These are phyloP conservation scores for Eublepharis macularius DNA, from an alignment of 2,113 vertebrate species.

Conservation along the genomic window DNA sequence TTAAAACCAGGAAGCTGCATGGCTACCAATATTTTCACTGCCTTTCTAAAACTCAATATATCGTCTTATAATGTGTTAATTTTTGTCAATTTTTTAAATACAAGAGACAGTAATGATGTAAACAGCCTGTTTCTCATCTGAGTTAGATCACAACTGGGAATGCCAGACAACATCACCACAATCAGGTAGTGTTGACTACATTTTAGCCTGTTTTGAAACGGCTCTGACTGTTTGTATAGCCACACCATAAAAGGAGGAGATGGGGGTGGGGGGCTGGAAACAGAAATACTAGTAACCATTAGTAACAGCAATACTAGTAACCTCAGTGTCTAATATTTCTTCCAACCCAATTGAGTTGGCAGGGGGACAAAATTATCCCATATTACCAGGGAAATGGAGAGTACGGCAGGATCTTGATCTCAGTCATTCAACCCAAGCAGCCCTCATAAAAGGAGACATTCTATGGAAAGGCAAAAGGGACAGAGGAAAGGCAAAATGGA, in stretches of 20 bases:
- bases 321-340: background rate
- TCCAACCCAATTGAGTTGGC: background rate
- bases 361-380: background rate
- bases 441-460: background rate
- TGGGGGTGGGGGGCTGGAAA: background rate
- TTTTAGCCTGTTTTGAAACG: background rate
- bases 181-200: background rate
- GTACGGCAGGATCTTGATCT: background rate
- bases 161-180: background rate
- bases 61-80: background rate
- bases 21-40: background rate
- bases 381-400: background rate
- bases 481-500: background rate
- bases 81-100: background rate
- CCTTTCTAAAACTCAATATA: background rate
- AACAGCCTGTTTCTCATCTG: background rate
- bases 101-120: background rate
- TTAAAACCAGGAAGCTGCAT: background rate
- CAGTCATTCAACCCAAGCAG: background rate
- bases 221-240: background rate
- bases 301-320: no score
- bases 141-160: background rate
- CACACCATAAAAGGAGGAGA: background rate
- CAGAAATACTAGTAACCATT: background rate
- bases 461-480: background rate